phyloP scores from a whole-genome alignment of 1,140 invertebrate species.

The Spodoptera frugiperda region DNA sequence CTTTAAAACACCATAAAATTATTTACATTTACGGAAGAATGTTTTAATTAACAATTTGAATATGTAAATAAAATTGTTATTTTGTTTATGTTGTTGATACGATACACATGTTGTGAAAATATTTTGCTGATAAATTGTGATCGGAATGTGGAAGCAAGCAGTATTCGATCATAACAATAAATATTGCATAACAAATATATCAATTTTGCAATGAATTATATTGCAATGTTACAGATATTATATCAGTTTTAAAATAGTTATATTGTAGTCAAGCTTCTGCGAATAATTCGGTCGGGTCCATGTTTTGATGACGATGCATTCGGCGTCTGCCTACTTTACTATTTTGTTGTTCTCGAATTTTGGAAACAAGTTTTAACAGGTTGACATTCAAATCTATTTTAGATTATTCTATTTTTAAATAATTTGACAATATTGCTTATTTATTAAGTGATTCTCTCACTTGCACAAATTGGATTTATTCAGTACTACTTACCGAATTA shows the following conservation, averaged over 20 bases:
- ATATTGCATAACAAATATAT: constrained; percentile 76
- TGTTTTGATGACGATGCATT: constrained; percentile 25
- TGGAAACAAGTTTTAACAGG: constrained; percentile 27
- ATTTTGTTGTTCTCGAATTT: neutral
- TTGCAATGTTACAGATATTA: constrained; percentile 34
- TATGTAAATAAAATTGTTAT: constrained; percentile 52
- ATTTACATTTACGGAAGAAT: constrained; percentile 34
- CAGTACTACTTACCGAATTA: too few species aligned
- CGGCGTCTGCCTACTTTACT: neutral
- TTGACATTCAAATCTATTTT: neutral
- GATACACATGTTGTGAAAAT: constrained; percentile 64
- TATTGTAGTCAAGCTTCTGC: neutral
- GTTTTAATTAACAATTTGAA: constrained; percentile 21
- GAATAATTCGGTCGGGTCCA: neutral
- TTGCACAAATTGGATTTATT: too few species aligned
- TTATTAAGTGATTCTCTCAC: too few species aligned
- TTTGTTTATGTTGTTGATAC: constrained; percentile 68
- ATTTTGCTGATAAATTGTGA: constrained; percentile 75
- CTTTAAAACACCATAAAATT: constrained; percentile 1
- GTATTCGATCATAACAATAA: constrained; percentile 66
- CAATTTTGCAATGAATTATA: constrained; percentile 53
- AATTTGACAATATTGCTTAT: neutral
- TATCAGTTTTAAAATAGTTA: constrained; percentile 12
- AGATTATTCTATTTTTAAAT: neutral
- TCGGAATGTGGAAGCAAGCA: constrained; percentile 80